These are phyloP conservation scores for Burhinus bistriatus DNA, from an alignment of 2,113 vertebrate genomes.

Conservation along the genomic window DNA sequence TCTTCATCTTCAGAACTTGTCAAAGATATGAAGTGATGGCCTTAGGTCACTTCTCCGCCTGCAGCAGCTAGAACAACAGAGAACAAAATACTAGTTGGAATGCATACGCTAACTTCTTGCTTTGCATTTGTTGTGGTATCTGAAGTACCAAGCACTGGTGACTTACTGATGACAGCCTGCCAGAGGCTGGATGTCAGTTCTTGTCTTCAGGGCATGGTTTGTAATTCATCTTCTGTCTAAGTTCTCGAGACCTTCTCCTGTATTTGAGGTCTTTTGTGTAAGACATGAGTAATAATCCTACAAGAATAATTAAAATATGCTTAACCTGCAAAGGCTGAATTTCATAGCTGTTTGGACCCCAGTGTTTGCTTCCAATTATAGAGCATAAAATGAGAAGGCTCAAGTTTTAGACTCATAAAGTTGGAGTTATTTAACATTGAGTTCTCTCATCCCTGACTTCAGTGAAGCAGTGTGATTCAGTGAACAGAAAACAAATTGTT, in stretches of 20 bases:
- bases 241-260: neutral
- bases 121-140: neutral
- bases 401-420: slow-evolving; percentile 43
- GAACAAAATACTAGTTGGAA: neutral
- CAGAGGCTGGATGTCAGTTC: neutral
- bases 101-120: neutral
- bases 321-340: neutral
- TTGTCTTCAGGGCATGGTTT: neutral
- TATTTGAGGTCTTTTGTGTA: neutral
- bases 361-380: neutral
- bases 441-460: slow-evolving; percentile 49
- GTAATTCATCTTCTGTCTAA: neutral
- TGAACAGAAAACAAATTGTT: slow-evolving; percentile 19
- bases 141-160: neutral
- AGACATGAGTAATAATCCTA: neutral
- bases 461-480: neutral
- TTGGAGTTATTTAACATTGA: slow-evolving; percentile 44
- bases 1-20: neutral
- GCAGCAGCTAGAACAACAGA: neutral
- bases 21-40: neutral
- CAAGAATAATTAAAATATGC: neutral
- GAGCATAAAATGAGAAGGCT: slow-evolving; percentile 13
- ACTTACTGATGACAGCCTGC: neutral
- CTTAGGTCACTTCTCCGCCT: neutral
- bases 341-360: neutral